Evolutionary conservation across 1,140 invertebrate species (phyloP), one percentile per base, ranked within the genome.

Genomic region (Danaus plexippus): DNA sequence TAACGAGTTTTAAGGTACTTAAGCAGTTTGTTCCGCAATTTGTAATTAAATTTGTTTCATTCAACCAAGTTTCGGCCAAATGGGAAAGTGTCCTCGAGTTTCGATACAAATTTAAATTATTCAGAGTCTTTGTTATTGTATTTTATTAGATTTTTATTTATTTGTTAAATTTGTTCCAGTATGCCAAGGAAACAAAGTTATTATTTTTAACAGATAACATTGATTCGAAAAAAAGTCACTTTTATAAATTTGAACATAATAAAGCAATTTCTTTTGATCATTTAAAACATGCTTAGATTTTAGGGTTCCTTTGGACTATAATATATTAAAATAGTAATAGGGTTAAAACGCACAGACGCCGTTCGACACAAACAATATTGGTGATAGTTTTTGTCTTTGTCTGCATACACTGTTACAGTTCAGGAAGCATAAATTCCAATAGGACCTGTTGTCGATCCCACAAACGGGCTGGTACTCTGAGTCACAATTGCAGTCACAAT

Each of bases 21-120:
- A 50, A 53, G 49, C 56, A 48, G 57, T 57, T 56, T 52, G 44
- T 53, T 50, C 55, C 51, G 47, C 65, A 62, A 67, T 64, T 59
- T 62, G 59, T 67, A 67, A 67, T 67, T 67, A 67, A 64, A 67
- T 64, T 67, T 67, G 66, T 64, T 67, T 67, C 62, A 59, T 67
- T 67, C 50, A 57, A 54, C 48, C 47, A 62, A 63, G 57, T 62
- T 62, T 61, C 52, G 61, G 56, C 54, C 18, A 63, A 59, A 59
- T 64, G 62, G 48, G 46, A 44, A 43, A 57, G 43, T 59, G 42
- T 43, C 47, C 57, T 32, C 57, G 49, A 59, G 46, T 59, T 59
- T 32, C 43, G 9, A 12, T 47, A 52, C 59, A 59, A 59, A 51
- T 64, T 57, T 45, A 46, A 61, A 57, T 65, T 57, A 56, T 61